Percentiles rank a stretch among this genome's conserved stretches.
These are phyloP conservation scores for Mobula hypostoma DNA, from an alignment of 2,113 vertebrate genomes.

Conservation along the genomic window DNA sequence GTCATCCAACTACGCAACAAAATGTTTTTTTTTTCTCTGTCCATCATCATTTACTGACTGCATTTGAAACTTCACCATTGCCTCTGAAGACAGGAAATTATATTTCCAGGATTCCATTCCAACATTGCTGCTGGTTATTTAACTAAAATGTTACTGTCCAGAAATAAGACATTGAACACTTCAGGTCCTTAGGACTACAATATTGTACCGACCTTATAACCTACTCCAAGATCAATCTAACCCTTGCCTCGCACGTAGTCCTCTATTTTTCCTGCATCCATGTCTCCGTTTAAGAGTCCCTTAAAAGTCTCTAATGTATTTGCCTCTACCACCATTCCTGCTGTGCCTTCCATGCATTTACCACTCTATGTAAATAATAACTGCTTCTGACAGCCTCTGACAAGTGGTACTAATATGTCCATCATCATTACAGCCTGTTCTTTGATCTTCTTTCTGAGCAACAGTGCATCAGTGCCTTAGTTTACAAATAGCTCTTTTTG, in stretches of 20 bases:
- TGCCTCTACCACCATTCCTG: too few relatives aligned
- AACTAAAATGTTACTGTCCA: not conserved
- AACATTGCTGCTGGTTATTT: not conserved
- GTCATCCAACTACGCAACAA: not conserved
- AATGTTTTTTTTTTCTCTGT: not conserved
- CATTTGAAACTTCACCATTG: not conserved
- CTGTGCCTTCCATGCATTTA: too few relatives aligned
- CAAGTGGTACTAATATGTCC: not conserved
- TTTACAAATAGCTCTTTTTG: not conserved
- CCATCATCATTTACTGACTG: not conserved
- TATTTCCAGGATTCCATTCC: not conserved
- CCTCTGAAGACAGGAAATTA: not conserved
- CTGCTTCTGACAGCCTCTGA: too few relatives aligned
- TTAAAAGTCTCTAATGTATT: too few relatives aligned
- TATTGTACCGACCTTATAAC: too few relatives aligned
- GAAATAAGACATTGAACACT: not conserved
- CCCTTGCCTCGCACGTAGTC: too few relatives aligned
- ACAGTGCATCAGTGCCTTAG: not conserved
- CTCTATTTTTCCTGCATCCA: too few relatives aligned
- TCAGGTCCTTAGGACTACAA: too few relatives aligned
- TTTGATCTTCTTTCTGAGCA: not conserved
- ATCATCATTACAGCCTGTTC: not conserved
- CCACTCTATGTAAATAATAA: too few relatives aligned
- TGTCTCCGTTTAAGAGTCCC: too few relatives aligned
- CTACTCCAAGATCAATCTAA: too few relatives aligned